Percentiles rank a stretch among this genome's conserved stretches.
These are phyloP conservation scores for Dasyprocta punctata DNA, from an alignment of 2,113 vertebrate species.

Conservation along the genomic window DNA sequence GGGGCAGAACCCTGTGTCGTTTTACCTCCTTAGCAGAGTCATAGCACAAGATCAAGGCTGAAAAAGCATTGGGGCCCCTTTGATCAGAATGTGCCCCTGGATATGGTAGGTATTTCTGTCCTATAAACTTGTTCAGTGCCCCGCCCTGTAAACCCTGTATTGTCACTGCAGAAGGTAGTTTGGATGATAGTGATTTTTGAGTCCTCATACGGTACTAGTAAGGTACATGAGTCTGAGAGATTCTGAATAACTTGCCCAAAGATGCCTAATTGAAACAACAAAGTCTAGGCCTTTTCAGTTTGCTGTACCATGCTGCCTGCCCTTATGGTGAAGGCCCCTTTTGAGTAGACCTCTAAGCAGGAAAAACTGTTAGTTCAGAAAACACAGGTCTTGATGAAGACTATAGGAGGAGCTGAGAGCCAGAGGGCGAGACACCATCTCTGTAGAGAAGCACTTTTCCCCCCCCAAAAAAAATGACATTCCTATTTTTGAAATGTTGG, in stretches of 20 bases:
- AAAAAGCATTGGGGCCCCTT: background rate
- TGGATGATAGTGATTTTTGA: background rate
- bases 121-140: background rate
- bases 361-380: background rate
- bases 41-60: background rate
- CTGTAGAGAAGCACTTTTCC: background rate
- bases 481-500: background rate
- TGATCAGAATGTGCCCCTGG: background rate
- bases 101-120: background rate
- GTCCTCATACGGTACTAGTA: background rate
- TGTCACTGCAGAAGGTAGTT: background rate
- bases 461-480: no score
- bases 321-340: background rate
- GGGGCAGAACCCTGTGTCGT: background rate
- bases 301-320: rapidly evolving
- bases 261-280: background rate
- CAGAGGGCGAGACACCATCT: background rate
- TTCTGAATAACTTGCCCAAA: background rate
- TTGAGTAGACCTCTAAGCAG: background rate
- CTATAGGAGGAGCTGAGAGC: background rate
- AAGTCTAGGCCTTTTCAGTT: background rate
- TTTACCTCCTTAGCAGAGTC: background rate
- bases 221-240: background rate
- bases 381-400: background rate
- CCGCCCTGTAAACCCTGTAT: rapidly evolving